Evolutionary conservation across 30 jellyfish, hydroid and myxozoan species (phyloP).

Genomic region (Clytia hemisphaerica): DNA sequence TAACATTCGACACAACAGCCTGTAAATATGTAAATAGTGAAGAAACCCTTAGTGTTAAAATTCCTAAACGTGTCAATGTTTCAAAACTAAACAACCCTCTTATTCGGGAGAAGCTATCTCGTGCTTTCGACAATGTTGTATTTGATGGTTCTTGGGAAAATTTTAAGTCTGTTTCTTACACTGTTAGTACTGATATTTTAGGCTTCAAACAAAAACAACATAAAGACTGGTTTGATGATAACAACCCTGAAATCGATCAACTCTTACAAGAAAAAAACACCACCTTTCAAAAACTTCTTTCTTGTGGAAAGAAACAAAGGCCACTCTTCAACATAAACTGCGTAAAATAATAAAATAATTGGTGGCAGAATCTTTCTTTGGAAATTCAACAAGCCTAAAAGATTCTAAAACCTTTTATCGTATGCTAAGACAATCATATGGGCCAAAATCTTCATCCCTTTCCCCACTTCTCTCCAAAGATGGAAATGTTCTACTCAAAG

Average conservation of each 20-base stretch:
- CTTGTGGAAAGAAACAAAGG: background rate
- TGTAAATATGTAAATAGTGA: too few species aligned
- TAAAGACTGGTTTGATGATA: conserved; percentile 50
- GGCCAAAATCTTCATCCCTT: conserved; percentile 10
- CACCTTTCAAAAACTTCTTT: too few species aligned
- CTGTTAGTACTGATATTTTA: background rate
- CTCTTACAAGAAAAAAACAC: conserved; percentile 11
- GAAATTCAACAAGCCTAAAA: conserved; percentile 5
- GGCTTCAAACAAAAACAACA: conserved; percentile 12
- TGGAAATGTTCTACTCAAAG: conserved; percentile 31
- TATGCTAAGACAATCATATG: conserved; percentile 16
- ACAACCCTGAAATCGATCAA: background rate
- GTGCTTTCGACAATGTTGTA: background rate
- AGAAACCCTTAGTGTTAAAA: background rate
- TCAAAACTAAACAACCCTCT: background rate
- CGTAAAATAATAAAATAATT: conserved; percentile 19
- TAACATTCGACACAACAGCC: too few species aligned
- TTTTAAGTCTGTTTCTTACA: background rate
- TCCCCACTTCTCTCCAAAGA: conserved; percentile 3
- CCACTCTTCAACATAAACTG: conserved; percentile 1
- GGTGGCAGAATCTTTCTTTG: too few species aligned
- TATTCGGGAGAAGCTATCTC: background rate
- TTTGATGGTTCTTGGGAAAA: conserved; percentile 29
- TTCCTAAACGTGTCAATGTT: background rate
- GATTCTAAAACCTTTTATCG: background rate